Evolutionary conservation across 2,888 invertebrate species (phyloP).

Genomic region (Argynnis bischoffii): DNA sequence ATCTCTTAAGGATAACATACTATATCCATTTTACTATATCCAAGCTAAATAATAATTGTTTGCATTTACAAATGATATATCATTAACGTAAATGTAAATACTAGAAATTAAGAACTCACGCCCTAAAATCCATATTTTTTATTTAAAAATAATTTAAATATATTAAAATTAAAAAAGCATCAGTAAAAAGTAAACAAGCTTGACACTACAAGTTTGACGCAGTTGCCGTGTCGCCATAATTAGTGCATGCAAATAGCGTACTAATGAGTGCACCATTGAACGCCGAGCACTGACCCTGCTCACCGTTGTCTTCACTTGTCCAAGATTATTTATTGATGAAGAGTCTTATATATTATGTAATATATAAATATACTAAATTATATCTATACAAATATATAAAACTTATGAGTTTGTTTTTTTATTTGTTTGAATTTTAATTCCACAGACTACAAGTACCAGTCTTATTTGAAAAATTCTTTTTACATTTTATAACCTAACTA

Average conservation of each 20-base stretch:
- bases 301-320: slow-evolving; percentile 20
- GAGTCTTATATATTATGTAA: not conserved
- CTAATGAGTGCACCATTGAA: slow-evolving; percentile 64
- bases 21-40: too few relatives aligned
- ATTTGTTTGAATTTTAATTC: too few relatives aligned
- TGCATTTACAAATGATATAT: too few relatives aligned
- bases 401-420: not conserved
- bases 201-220: slow-evolving; percentile 34
- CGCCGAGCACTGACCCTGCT: slow-evolving; percentile 35
- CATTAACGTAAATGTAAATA: too few relatives aligned
- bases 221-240: slow-evolving; percentile 57
- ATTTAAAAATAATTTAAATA: not conserved
- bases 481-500: too few relatives aligned
- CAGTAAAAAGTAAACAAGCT: slow-evolving; percentile 25
- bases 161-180: not conserved
- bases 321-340: slow-evolving; percentile 8
- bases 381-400: not conserved
- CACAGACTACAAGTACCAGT: too few relatives aligned
- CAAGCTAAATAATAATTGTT: too few relatives aligned
- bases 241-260: slow-evolving; percentile 57
- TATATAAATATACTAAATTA: not conserved
- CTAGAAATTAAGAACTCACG: too few relatives aligned
- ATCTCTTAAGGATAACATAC: too few relatives aligned
- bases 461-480: too few relatives aligned
- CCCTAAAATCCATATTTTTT: too few relatives aligned